phyloP scores from a whole-genome alignment of 2,797 vertebrate species.

The Hydrolagus colliei region DNA sequence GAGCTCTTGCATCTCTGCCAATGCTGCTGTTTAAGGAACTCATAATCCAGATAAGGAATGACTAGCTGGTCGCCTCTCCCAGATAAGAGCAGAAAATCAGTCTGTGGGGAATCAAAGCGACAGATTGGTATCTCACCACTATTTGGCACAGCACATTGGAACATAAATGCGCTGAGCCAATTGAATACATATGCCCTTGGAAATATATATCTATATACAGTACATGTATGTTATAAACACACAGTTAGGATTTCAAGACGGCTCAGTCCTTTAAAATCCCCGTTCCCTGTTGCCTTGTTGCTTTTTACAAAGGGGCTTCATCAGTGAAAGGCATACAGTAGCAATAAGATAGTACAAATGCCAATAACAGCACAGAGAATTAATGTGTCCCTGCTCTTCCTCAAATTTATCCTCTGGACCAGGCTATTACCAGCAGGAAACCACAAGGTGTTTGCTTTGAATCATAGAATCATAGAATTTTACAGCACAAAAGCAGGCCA shows the following conservation, averaged over 20 bases:
- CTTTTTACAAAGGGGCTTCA: constrained; percentile 42
- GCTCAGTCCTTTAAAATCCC: constrained; percentile 32
- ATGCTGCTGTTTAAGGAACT: neutral
- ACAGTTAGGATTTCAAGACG: constrained; percentile 28
- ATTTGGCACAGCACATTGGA: neutral
- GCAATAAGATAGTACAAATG: constrained; percentile 84
- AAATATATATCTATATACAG: neutral
- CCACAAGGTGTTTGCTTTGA: constrained; percentile 40
- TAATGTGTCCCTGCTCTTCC: constrained; percentile 88
- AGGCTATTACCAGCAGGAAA: constrained; percentile 95
- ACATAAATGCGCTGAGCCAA: neutral
- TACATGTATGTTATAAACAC: neutral
- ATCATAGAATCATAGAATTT: too few relatives aligned
- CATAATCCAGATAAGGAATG: neutral
- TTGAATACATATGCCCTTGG: neutral
- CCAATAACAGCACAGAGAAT: constrained; percentile 82
- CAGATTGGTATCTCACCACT: neutral
- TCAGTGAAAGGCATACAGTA: constrained; percentile 95
- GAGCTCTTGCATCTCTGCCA: neutral
- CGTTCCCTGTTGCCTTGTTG: constrained; percentile 46
- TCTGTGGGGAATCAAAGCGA: neutral
- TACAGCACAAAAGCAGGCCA: too few relatives aligned
- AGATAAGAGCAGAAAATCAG: neutral
- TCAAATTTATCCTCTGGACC: constrained; percentile 91
- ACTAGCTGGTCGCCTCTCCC: neutral